phyloP scores from a whole-genome alignment of 2,113 vertebrate genomes.

The Speoplatyrhinus poulsoni region DNA sequence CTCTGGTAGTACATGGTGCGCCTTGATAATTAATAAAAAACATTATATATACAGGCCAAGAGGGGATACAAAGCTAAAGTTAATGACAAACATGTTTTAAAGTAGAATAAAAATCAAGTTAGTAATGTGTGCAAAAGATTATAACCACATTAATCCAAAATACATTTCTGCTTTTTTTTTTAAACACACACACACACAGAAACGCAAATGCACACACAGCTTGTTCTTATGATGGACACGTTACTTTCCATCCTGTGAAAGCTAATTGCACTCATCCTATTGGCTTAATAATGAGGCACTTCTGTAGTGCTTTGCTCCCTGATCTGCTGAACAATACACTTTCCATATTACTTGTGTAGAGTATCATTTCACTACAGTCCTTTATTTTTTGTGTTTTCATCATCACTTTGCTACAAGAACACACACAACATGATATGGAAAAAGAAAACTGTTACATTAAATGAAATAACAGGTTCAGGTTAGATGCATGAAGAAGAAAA shows the following conservation, averaged over 20 bases:
- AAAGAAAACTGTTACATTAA: conserved; percentile 52
- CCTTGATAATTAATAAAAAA: conserved; percentile 18
- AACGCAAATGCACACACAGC: not conserved
- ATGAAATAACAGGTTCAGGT: conserved; percentile 54
- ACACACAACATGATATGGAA: conserved; percentile 35
- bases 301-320: conserved; percentile 27
- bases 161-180: not conserved
- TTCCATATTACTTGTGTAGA: conserved; percentile 13
- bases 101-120: conserved; percentile 6
- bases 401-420: conserved; percentile 51
- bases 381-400: conserved; percentile 59
- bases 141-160: not conserved
- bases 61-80: not conserved
- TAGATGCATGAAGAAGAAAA: conserved; percentile 61
- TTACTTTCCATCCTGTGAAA: conserved; percentile 63
- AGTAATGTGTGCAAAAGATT: not conserved
- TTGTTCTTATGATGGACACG: conserved; percentile 40
- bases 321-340: conserved; percentile 43
- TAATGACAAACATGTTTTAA: not conserved
- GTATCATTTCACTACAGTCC: conserved; percentile 42
- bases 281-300: conserved; percentile 59
- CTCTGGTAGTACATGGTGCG: conserved; percentile 1
- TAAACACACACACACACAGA: conserved; percentile 1
- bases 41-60: not conserved
- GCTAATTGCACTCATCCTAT: conserved; percentile 72